Base-by-base conservation (phyloP, 2,113 vertebrate genomes). In the Hipposideros armiger region DNA sequence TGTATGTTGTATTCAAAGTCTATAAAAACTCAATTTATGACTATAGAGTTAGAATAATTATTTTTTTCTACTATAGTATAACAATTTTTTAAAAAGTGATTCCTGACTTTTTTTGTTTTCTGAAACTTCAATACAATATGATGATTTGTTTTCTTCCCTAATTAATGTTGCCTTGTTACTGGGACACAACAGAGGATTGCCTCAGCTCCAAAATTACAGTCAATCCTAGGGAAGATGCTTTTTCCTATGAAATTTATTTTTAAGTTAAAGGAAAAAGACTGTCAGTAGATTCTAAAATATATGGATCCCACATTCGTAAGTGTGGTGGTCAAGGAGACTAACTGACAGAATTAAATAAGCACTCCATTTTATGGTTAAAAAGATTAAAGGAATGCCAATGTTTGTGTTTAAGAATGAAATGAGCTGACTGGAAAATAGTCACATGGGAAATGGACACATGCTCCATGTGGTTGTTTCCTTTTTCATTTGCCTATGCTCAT, bases 341-440 rank as follows among this genome's bases (percentile, higher is more conserved):
- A 89, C 11, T 91, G 82, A 78, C 16, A 80, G 64, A 95, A 86
- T 85, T 70, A 80, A 80, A n/a, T 50, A 87, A 93, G 42, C 54
- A 78, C 54, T 87, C 32, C 60, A 11, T 50, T 50, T 93, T 26
- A 26, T 60, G 52, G 52, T 50, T 83, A 13, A 86, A 87, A 60
- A 42, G 42, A 52, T 81, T 22, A 82, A 77, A 50, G 70, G n/a
- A 78, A 16, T 28, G 17, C 42, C 64, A 82, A 22, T 9, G 13
- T 22, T n/a, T 42, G 45, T 84, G 54, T 80, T 92, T 89, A 77
- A 67, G 54, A 88, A 54, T 81, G 42, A 76, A 78, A 26, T 60
- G 52, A 85, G 62, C n/a, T 85, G 80, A 70, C 52, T 86, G 9
- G 60, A 73, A 90, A 95, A 77, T 87, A 42, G 28, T 45, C 52